Evolutionary conservation across 2,113 vertebrate species (phyloP).

Genomic region (Leptobrachium ailaonicum): DNA sequence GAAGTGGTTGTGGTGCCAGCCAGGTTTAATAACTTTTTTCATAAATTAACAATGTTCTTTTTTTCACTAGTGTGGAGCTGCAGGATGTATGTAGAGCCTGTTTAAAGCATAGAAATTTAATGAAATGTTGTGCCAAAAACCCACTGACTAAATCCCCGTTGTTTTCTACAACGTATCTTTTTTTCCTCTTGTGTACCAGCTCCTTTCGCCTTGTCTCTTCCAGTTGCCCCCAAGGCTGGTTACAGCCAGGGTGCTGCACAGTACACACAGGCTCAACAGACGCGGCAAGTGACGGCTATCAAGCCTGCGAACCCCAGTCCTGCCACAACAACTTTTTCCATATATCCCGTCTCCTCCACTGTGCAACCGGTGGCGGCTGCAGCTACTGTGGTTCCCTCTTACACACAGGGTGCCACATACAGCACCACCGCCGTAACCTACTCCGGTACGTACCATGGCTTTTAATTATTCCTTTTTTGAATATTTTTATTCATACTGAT

Average conservation of each 20-base stretch:
- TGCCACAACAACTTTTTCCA: slow-evolving; percentile 92
- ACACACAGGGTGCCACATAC: slow-evolving; percentile 94
- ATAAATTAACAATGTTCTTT: not conserved
- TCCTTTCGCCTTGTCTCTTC: slow-evolving; percentile 48
- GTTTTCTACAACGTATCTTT: slow-evolving; percentile 44
- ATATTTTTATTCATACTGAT: no score
- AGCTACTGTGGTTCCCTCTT: slow-evolving; percentile 91
- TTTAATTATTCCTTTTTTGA: not conserved
- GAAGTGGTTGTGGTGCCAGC: not conserved
- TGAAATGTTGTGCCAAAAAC: slow-evolving; percentile 1
- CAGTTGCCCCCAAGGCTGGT: slow-evolving; percentile 85
- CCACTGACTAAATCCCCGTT: slow-evolving; percentile 35
- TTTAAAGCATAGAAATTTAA: not conserved
- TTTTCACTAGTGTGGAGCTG: not conserved
- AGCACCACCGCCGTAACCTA: slow-evolving; percentile 97
- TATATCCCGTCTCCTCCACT: slow-evolving; percentile 94
- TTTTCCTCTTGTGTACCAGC: slow-evolving; percentile 42
- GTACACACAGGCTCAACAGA: slow-evolving; percentile 94
- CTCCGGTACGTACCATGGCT: slow-evolving; percentile 74
- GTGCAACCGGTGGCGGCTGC: slow-evolving; percentile 87
- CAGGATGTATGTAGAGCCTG: not conserved
- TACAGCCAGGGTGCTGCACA: slow-evolving; percentile 93
- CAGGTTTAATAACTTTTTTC: not conserved
- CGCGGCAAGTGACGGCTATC: slow-evolving; percentile 95
- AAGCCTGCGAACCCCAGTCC: slow-evolving; percentile 93